Conservation (phyloP, 2,113 vertebrate genomes). For the Cariama cristata region DNA sequence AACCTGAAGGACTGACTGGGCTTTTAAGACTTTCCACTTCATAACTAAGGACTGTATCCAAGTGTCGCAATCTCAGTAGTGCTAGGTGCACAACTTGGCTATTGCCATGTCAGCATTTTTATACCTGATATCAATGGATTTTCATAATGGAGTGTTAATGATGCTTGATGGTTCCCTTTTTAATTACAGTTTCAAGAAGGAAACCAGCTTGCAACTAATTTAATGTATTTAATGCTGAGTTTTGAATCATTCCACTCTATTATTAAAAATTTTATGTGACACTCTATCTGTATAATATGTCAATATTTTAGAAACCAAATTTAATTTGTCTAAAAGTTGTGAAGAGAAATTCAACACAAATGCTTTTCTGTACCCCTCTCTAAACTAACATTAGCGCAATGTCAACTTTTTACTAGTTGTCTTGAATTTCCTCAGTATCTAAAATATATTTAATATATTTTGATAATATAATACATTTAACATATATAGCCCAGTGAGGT, state of each 20-base stretch:
- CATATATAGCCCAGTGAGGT: too few species aligned
- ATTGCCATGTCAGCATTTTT: rapidly evolving
- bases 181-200: background rate
- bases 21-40: background rate
- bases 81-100: background rate
- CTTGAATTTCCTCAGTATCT: background rate
- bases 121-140: background rate
- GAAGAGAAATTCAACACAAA: background rate
- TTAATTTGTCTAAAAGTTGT: background rate
- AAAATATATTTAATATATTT: background rate
- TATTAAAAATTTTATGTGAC: constrained; percentile 21
- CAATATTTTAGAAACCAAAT: background rate
- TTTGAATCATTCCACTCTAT: constrained; percentile 32
- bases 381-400: background rate
- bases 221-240: background rate
- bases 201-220: background rate
- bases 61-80: rapidly evolving
- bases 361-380: background rate
- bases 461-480: background rate
- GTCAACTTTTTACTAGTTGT: background rate
- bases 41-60: background rate
- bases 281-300: background rate
- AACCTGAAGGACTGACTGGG: background rate
- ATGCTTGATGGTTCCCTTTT: background rate
- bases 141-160: background rate